Conservation (phyloP, 2,888 invertebrate species). For the Priocnemis perturbator region DNA sequence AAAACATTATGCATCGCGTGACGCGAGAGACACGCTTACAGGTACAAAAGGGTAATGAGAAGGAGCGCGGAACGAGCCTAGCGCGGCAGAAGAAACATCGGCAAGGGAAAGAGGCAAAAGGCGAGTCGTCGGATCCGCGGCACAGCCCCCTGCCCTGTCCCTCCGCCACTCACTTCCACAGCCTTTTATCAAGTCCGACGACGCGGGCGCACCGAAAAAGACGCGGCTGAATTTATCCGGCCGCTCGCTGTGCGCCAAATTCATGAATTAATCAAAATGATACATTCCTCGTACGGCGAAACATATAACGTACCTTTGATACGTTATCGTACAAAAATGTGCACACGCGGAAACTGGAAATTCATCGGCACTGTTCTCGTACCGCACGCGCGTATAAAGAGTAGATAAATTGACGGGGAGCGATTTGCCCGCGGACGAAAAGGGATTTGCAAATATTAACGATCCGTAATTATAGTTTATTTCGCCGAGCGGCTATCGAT, state of each 20-base stretch:
- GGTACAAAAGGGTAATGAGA: slow-evolving; percentile 44
- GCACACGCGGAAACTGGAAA: too few relatives aligned
- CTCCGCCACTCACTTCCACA: neutral
- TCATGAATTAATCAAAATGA: too few relatives aligned
- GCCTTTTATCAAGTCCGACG: too few relatives aligned
- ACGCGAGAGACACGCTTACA: slow-evolving; percentile 32
- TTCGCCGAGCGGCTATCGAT: neutral
- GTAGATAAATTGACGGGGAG: neutral
- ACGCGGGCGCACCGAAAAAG: too few relatives aligned
- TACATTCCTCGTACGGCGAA: too few relatives aligned
- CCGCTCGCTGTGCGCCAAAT: too few relatives aligned
- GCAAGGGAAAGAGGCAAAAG: slow-evolving; percentile 15
- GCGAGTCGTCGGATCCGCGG: neutral
- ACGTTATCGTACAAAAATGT: too few relatives aligned
- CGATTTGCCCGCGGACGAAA: slow-evolving; percentile 2
- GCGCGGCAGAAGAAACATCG: neutral
- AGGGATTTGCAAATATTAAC: slow-evolving; percentile 11
- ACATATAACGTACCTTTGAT: too few relatives aligned
- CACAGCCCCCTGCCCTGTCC: too few relatives aligned
- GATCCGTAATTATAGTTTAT: neutral
- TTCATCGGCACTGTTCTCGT: too few relatives aligned
- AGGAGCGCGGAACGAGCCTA: slow-evolving; percentile 14
- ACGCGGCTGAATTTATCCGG: too few relatives aligned
- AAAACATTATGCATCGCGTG: slow-evolving; percentile 54
- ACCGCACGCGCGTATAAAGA: too few relatives aligned